These are phyloP conservation scores for Herpetotheres cachinnans DNA, from an alignment of 2,113 vertebrate genomes.

Conservation along the genomic window DNA sequence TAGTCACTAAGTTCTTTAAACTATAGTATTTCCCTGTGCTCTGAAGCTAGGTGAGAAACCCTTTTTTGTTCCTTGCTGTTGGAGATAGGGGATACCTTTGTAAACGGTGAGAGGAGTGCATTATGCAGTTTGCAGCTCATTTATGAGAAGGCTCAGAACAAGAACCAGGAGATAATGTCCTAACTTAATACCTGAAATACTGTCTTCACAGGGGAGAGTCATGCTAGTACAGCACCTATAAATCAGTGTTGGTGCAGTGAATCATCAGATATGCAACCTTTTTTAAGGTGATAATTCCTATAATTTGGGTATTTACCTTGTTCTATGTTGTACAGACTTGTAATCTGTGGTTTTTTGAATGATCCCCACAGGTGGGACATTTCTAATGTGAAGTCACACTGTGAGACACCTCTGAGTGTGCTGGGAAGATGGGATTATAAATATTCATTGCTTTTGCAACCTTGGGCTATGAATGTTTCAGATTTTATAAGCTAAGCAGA, in stretches of 20 bases:
- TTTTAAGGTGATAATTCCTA: slow-evolving; percentile 18
- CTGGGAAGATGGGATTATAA: slow-evolving; percentile 44
- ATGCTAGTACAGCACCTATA: background rate
- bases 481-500: slow-evolving; percentile 8
- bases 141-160: background rate
- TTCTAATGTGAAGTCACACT: slow-evolving; percentile 56
- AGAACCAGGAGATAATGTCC: background rate
- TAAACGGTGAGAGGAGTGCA: background rate
- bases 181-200: background rate
- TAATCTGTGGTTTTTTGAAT: slow-evolving; percentile 23
- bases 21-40: background rate
- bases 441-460: slow-evolving; percentile 59
- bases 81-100: background rate
- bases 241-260: background rate
- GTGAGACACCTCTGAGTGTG: slow-evolving; percentile 48
- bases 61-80: background rate
- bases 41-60: background rate
- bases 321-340: slow-evolving; percentile 3
- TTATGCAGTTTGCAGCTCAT: background rate
- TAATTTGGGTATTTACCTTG: slow-evolving; percentile 47
- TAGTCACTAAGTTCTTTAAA: background rate
- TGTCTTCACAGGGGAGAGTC: background rate
- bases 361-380: slow-evolving; percentile 50
- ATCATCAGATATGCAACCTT: slow-evolving; percentile 11
- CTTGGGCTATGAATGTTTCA: slow-evolving; percentile 33